These are phyloP conservation scores for Parnassius apollo DNA, from an alignment of 2,888 invertebrate genomes.

Conservation along the genomic window DNA sequence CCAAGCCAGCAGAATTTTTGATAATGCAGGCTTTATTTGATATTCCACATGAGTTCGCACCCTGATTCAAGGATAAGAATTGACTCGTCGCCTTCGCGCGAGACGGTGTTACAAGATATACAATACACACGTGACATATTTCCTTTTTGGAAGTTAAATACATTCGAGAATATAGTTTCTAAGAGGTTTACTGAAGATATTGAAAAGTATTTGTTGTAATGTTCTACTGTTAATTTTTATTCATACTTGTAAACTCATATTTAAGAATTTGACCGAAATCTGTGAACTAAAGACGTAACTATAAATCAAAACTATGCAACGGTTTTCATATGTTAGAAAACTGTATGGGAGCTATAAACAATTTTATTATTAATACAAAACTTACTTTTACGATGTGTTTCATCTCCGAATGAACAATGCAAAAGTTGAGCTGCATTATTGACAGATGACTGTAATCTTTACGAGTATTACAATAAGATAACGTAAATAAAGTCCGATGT, in stretches of 20 bases:
- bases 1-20: constrained; percentile 34
- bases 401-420: constrained; percentile 35
- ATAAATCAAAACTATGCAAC: neutral
- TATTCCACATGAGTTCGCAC: constrained; percentile 57
- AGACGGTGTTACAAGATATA: constrained; percentile 23
- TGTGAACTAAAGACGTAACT: neutral
- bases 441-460: constrained; percentile 50
- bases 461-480: too few species aligned
- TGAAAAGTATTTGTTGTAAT: constrained; percentile 21
- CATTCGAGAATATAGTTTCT: constrained; percentile 23
- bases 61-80: constrained; percentile 59
- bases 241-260: neutral
- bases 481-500: too few species aligned
- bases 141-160: constrained; percentile 19
- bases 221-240: neutral
- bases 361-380: constrained; percentile 67
- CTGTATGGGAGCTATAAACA: constrained; percentile 48
- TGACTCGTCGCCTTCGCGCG: constrained; percentile 52
- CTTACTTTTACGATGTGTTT: constrained; percentile 72
- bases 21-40: constrained; percentile 50
- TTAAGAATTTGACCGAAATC: neutral
- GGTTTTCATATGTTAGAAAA: constrained; percentile 38
- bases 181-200: constrained; percentile 24
- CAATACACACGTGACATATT: constrained; percentile 28
- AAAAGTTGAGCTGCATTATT: constrained; percentile 41